Evolutionary conservation across 2,888 invertebrate species (phyloP).

Genomic region (Galerucella nymphaeae): DNA sequence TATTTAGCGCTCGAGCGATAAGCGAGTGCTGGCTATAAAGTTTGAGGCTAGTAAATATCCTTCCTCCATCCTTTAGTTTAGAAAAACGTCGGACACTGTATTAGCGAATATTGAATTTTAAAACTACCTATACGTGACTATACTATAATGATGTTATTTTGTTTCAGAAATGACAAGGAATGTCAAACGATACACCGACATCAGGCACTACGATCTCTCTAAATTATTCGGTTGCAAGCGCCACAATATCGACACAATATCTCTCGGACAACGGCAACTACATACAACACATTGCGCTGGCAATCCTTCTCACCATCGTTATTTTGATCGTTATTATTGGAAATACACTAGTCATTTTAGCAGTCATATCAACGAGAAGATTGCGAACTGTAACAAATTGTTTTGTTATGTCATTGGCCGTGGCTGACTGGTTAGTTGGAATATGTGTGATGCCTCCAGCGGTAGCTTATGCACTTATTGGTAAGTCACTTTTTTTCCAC

Average conservation of each 20-base stretch:
- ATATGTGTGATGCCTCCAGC: conserved; percentile 96
- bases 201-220: conserved; percentile 36
- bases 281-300: conserved; percentile 70
- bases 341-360: conserved; percentile 89
- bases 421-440: conserved; percentile 93
- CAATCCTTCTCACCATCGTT: conserved; percentile 73
- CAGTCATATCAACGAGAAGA: conserved; percentile 87
- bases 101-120: too few species aligned
- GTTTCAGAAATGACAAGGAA: conserved; percentile 61
- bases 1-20: too few species aligned
- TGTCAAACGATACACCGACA: conserved; percentile 56
- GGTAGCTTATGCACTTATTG: conserved; percentile 86
- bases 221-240: conserved; percentile 21
- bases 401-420: conserved; percentile 93
- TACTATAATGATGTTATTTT: conserved; percentile 35
- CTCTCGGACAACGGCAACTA: conserved; percentile 41
- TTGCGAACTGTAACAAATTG: conserved; percentile 94
- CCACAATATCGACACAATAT: conserved; percentile 9
- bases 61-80: too few species aligned
- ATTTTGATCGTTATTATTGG: conserved; percentile 84
- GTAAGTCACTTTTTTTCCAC: conserved; percentile 67
- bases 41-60: too few species aligned
- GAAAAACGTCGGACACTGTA: too few species aligned
- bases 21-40: too few species aligned
- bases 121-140: too few species aligned